A percentile compares a stretch with the other conserved stretches of the same genome.
Conservation (phyloP, 2,113 vertebrate species). For the Gorilla gorilla region DNA sequence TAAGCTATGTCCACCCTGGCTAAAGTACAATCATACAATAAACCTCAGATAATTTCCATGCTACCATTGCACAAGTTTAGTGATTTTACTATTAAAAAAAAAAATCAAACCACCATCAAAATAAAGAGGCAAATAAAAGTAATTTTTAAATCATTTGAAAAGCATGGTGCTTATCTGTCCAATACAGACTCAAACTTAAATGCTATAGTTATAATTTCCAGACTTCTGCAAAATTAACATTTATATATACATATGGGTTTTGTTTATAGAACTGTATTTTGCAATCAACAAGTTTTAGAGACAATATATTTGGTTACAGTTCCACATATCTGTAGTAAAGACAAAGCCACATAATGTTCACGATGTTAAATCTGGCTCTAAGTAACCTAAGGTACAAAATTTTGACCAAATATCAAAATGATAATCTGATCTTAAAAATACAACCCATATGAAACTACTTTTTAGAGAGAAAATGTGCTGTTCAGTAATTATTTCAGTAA, state of each 20-base stretch:
- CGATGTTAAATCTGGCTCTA: slow-evolving; percentile 42
- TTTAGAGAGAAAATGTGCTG: slow-evolving; percentile 25
- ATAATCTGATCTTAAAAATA: slow-evolving; percentile 46
- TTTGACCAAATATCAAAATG: slow-evolving; percentile 29
- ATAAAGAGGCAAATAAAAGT: slow-evolving; percentile 62
- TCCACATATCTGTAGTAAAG: neutral
- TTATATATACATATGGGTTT: slow-evolving; percentile 22
- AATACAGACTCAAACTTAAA: slow-evolving; percentile 60
- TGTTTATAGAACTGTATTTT: slow-evolving; percentile 41
- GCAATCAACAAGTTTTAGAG: neutral
- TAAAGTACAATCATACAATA: slow-evolving; percentile 50
- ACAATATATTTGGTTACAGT: slow-evolving; percentile 56
- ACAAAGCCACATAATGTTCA: neutral
- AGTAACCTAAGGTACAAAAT: slow-evolving; percentile 29
- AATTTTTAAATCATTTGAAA: slow-evolving; percentile 62
- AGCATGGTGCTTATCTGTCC: slow-evolving; percentile 46
- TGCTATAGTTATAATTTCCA: slow-evolving; percentile 26
- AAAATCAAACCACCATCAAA: slow-evolving; percentile 59
- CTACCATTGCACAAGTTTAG: slow-evolving; percentile 61
- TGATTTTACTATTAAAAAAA: slow-evolving; percentile 56
- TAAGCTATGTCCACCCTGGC: slow-evolving; percentile 37
- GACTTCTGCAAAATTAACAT: slow-evolving; percentile 59
- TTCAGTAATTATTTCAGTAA: neutral
- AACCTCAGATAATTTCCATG: slow-evolving; percentile 53
- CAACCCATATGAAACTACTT: slow-evolving; percentile 39